A percentile compares a stretch with the other conserved stretches of the same genome.
phyloP scores from a whole-genome alignment of 2,888 invertebrate species.

The Drosophila fungiperda region DNA sequence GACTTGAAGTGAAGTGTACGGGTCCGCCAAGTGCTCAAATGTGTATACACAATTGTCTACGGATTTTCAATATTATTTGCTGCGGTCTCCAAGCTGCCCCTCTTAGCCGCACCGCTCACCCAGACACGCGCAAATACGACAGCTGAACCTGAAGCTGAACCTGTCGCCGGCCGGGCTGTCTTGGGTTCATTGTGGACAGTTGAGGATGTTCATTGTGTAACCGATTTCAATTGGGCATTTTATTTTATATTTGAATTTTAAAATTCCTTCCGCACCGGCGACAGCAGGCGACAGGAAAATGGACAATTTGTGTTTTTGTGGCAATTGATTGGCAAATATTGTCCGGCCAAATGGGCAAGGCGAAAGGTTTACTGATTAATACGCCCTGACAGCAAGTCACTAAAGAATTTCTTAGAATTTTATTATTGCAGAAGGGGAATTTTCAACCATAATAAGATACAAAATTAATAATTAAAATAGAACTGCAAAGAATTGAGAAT shows the following conservation, averaged over 20 bases:
- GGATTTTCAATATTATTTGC: slow-evolving; percentile 79
- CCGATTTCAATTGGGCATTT: slow-evolving; percentile 83
- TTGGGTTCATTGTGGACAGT: slow-evolving; percentile 68
- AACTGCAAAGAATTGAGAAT: neutral
- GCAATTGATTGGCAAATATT: slow-evolving; percentile 85
- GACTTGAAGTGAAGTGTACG: slow-evolving; percentile 47
- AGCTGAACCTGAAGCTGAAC: slow-evolving; percentile 42
- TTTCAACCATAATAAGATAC: neutral
- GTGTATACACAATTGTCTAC: slow-evolving; percentile 77
- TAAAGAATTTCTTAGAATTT: slow-evolving; percentile 17
- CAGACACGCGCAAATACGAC: slow-evolving; percentile 11
- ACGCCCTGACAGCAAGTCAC: slow-evolving; percentile 66
- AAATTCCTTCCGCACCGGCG: slow-evolving; percentile 82
- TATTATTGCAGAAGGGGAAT: neutral
- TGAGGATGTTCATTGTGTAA: slow-evolving; percentile 78
- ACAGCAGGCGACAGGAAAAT: slow-evolving; percentile 82
- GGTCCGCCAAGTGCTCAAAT: slow-evolving; percentile 60
- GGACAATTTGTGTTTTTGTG: slow-evolving; percentile 85
- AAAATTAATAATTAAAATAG: neutral
- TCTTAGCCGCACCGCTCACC: neutral
- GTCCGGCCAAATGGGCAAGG: slow-evolving; percentile 64
- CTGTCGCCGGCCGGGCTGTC: slow-evolving; percentile 40
- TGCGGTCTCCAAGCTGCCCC: slow-evolving; percentile 58
- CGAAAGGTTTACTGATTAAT: slow-evolving; percentile 80
- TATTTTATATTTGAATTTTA: slow-evolving; percentile 83